Conservation (phyloP, 2,113 vertebrate genomes). For the Erythrocebus patas region DNA sequence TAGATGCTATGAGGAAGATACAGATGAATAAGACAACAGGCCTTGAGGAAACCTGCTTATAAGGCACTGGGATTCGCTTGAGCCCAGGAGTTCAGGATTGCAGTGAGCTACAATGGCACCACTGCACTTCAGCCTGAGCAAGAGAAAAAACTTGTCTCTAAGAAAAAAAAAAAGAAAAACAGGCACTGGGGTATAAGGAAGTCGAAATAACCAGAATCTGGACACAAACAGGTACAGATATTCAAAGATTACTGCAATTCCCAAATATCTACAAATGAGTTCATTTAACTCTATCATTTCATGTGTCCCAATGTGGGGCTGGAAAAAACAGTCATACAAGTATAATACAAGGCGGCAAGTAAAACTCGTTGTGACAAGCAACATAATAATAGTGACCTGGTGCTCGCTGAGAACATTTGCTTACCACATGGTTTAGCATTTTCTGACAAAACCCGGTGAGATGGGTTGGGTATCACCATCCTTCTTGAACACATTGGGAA, state of each 20-base stretch:
- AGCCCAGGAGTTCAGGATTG: too few relatives aligned
- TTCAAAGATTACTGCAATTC: not conserved
- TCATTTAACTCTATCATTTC: not conserved
- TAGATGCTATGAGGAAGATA: not conserved
- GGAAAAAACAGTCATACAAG: not conserved
- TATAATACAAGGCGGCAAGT: not conserved
- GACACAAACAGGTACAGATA: not conserved
- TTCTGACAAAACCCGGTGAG: not conserved
- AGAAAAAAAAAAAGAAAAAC: too few relatives aligned
- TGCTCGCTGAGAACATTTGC: too few relatives aligned
- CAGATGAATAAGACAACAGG: not conserved
- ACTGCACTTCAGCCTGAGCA: too few relatives aligned
- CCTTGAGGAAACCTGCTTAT: not conserved
- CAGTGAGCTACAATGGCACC: too few relatives aligned
- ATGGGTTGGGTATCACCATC: not conserved
- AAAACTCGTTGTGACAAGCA: not conserved
- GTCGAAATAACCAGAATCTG: not conserved
- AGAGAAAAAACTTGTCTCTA: too few relatives aligned
- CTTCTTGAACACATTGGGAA: not conserved
- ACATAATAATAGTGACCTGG: not conserved
- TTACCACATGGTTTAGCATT: accelerated
- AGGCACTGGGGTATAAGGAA: not conserved
- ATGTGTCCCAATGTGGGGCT: too few relatives aligned
- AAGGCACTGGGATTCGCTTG: not conserved
- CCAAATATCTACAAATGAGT: not conserved